Percentiles rank a stretch among this genome's conserved stretches.
These are phyloP conservation scores for Periphyllus acericola DNA, from an alignment of 2,888 invertebrate genomes.

Conservation along the genomic window DNA sequence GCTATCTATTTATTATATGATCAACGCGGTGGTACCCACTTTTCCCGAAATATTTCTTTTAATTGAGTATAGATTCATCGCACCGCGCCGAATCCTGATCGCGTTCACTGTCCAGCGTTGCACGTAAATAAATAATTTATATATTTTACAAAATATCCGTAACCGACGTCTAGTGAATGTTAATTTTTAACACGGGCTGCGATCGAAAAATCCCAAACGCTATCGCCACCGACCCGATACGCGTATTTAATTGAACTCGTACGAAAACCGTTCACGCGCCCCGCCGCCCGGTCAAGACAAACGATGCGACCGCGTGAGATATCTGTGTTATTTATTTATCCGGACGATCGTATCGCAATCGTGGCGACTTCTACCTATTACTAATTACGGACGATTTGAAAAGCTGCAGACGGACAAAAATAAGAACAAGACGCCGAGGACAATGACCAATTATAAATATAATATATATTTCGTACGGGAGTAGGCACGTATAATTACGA, in stretches of 20 bases:
- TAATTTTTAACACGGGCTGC: not conserved
- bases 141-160: too few species aligned
- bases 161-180: too few species aligned
- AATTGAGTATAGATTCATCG: too few species aligned
- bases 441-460: slow-evolving; percentile 54
- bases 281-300: not conserved
- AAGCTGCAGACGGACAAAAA: not conserved
- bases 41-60: too few species aligned
- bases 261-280: not conserved
- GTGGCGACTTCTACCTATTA: not conserved
- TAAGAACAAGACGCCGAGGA: not conserved
- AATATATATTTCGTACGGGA: slow-evolving; percentile 2
- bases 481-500: not conserved
- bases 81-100: too few species aligned
- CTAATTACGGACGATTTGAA: slow-evolving; percentile 11
- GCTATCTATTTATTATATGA: too few species aligned
- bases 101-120: too few species aligned
- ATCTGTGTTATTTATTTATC: slow-evolving; percentile 29
- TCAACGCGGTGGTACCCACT: too few species aligned
- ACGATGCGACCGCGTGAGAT: not conserved
- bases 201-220: not conserved
- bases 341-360: not conserved
- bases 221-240: not conserved
- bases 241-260: not conserved
- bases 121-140: too few species aligned